phyloP scores from a whole-genome alignment of 2,113 vertebrate species.

The Caranx ignobilis region DNA sequence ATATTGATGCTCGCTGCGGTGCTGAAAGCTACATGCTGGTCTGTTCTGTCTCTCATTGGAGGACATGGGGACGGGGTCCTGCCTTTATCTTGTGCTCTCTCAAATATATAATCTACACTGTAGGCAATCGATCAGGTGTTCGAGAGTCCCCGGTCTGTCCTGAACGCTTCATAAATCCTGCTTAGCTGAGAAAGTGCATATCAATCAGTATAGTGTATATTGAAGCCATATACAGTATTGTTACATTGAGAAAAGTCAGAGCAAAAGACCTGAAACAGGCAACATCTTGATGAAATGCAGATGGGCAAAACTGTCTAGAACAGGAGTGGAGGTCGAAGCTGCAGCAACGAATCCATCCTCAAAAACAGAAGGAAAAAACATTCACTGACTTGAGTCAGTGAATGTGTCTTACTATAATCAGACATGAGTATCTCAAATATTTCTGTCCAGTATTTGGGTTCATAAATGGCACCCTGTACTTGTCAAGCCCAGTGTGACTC shows the following conservation, averaged over 20 bases:
- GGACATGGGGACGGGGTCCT: slow-evolving; percentile 13
- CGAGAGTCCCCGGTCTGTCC: neutral
- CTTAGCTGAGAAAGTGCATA: slow-evolving; percentile 30
- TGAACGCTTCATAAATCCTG: slow-evolving; percentile 8
- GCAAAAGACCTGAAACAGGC: slow-evolving; percentile 21
- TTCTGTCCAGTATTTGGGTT: neutral
- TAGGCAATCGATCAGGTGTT: neutral
- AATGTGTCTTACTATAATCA: neutral
- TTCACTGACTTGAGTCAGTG: neutral
- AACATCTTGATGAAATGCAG: slow-evolving; percentile 25
- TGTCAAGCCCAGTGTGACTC: neutral
- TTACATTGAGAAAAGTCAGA: slow-evolving; percentile 35
- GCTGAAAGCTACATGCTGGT: slow-evolving; percentile 62
- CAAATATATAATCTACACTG: slow-evolving; percentile 10
- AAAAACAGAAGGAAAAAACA: neutral
- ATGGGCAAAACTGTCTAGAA: slow-evolving; percentile 5
- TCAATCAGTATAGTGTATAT: slow-evolving; percentile 17
- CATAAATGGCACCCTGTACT: neutral
- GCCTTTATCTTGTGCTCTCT: slow-evolving; percentile 23
- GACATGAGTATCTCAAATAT: neutral
- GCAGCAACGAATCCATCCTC: neutral
- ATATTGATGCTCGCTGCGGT: slow-evolving; percentile 14
- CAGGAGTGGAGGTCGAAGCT: neutral
- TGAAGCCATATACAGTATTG: slow-evolving; percentile 45
- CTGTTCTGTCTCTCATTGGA: neutral